A percentile compares a stretch with the other conserved stretches of the same genome.
Evolutionary conservation across 2,888 invertebrate species (phyloP).

Genomic region (Bedellia somnulentella): DNA sequence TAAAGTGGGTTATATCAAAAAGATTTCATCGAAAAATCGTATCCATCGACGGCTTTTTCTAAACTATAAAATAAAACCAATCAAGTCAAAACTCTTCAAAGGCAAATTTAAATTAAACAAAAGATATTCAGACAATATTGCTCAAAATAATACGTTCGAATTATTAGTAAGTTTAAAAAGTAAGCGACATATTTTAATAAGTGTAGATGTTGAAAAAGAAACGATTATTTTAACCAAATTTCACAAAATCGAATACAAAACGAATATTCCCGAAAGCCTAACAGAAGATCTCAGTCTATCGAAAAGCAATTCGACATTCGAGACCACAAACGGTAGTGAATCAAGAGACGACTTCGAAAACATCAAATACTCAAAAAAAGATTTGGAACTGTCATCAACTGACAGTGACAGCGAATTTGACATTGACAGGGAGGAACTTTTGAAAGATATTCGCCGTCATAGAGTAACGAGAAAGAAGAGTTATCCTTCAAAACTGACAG

Average conservation of each 20-base stretch:
- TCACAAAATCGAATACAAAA: too few species aligned
- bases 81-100: conserved; percentile 9
- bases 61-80: conserved; percentile 15
- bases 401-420: conserved; percentile 39
- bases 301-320: conserved; percentile 10
- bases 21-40: conserved; percentile 16
- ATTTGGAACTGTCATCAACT: conserved; percentile 28
- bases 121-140: too few species aligned
- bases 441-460: conserved; percentile 33
- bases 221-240: conserved; percentile 13
- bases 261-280: too few species aligned
- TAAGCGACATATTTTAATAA: background rate
- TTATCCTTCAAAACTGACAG: conserved; percentile 17
- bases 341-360: conserved; percentile 5
- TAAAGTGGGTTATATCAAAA: conserved; percentile 29
- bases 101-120: too few species aligned
- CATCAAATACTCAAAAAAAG: conserved; percentile 28
- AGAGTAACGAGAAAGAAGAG: conserved; percentile 34
- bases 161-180: background rate
- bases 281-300: conserved; percentile 21
- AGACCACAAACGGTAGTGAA: background rate
- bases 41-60: conserved; percentile 16
- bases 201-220: conserved; percentile 5
- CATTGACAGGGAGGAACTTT: conserved; percentile 15
- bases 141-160: too few species aligned